Evolutionary conservation across 1,140 invertebrate species (phyloP), one percentile per base, ranked within the genome.

Genomic region (Watersipora subatra): DNA sequence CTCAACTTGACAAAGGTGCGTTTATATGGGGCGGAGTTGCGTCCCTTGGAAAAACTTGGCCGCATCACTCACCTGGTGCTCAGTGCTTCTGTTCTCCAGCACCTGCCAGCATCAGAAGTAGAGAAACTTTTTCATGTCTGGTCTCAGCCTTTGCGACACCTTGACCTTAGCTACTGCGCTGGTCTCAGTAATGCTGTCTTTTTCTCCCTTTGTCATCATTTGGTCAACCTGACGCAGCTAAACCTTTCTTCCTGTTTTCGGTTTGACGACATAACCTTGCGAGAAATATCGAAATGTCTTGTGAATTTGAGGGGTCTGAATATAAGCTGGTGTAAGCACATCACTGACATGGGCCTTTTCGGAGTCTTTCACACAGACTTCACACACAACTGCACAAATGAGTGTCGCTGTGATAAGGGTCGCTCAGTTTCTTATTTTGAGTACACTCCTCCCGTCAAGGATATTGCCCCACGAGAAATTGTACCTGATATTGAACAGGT

Each of bases 171-270:
- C 24, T 71, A 84, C 83, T 69, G 76, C 86, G 66, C 71, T 46
- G 82, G 83, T 69, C 76, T 89, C 22, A 84, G 85, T 68, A 85
- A 88, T 70, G 78, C 73, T 65, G 81, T 84, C 27, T 74, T 88
- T 17, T 83, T 71, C 1, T 61, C 68, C 2, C 46, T 73, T 17
- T 72, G 71, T 61, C 62, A 65, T 27, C 26, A 27, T 68, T 74
- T 87, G 63, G 82, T 83, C 20, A 80, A 84, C 59, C 73, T 89
- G n/a, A 77, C 73, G 1, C 74, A 81, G 34, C 76, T 89, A 30
- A 85, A 88, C 73, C 72, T 88, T 34, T 85, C 85, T 64, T 85
- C 84, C 66, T 88, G 87, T 73, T 84, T 85, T 68, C 84, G 61
- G 27, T 83, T 88, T 0, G 87, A 85, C 1, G 86, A 89, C 75